Conservation (phyloP, 53 echinoderm and acorn worm species). For the Holothuria leucospilota region DNA sequence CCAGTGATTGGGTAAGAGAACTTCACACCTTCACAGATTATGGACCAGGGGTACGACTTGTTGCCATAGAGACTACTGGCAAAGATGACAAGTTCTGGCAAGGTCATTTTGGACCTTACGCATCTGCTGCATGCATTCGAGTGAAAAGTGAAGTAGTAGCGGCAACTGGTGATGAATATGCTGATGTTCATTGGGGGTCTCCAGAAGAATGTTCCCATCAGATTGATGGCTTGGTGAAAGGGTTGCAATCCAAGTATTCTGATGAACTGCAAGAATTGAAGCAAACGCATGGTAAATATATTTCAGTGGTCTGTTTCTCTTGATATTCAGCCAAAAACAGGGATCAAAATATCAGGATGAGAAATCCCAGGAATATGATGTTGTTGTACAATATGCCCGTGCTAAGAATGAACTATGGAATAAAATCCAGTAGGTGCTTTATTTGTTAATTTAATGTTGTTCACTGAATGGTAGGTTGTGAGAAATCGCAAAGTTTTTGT, state of each 20-base stretch:
- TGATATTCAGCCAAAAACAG: neutral
- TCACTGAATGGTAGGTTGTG: no score
- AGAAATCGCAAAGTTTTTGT: no score
- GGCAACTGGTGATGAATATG: slow-evolving; percentile 63
- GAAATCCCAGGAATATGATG: no score
- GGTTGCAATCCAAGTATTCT: slow-evolving; percentile 26
- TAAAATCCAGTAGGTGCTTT: no score
- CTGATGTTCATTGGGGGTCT: slow-evolving; percentile 54
- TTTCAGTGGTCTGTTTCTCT: neutral
- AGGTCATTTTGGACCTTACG: slow-evolving; percentile 77
- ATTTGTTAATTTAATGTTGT: no score
- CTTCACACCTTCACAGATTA: slow-evolving; percentile 77
- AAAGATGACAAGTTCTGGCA: slow-evolving; percentile 86
- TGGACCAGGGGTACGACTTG: slow-evolving; percentile 72
- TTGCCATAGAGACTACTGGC: slow-evolving; percentile 77
- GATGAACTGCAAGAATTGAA: slow-evolving; percentile 56
- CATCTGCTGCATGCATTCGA: slow-evolving; percentile 73
- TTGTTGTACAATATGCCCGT: no score
- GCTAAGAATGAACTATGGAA: no score
- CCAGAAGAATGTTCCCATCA: slow-evolving; percentile 36
- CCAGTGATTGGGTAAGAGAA: slow-evolving; percentile 70
- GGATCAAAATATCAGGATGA: neutral
- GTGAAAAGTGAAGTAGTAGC: slow-evolving; percentile 78
- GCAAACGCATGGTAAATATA: slow-evolving; percentile 31
- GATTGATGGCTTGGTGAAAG: slow-evolving; percentile 32